These are phyloP conservation scores for Dendroctonus ponderosae DNA, from an alignment of 1,140 invertebrate genomes.

Conservation along the genomic window DNA sequence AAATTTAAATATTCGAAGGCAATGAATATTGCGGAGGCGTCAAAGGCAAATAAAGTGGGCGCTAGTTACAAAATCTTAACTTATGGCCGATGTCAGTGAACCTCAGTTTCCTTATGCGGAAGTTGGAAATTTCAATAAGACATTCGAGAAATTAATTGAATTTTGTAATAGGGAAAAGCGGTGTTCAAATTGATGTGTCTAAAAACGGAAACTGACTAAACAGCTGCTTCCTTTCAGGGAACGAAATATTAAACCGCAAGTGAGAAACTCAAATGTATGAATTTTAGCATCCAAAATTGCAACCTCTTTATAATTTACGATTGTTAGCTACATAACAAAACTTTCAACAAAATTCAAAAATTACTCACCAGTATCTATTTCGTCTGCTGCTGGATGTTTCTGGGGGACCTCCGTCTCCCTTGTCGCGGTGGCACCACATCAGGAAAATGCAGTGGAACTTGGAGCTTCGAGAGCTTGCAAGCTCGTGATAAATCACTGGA, in stretches of 20 bases:
- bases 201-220: not conserved
- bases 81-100: slow-evolving; percentile 37
- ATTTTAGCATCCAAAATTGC: no score
- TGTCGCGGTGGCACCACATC: slow-evolving; percentile 42
- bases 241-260: not conserved
- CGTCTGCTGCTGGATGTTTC: slow-evolving; percentile 50
- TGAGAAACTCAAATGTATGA: no score
- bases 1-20: slow-evolving; percentile 25
- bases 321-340: no score
- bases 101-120: slow-evolving; percentile 25
- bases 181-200: no score
- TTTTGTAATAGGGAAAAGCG: no score
- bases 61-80: slow-evolving; percentile 40
- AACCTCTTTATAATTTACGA: no score
- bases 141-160: no score
- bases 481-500: no score
- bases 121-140: slow-evolving; percentile 23
- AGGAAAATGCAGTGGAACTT: no score
- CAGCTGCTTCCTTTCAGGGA: not conserved
- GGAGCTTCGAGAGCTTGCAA: no score
- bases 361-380: slow-evolving; percentile 49
- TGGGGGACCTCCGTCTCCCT: slow-evolving; percentile 48
- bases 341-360: no score
- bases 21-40: slow-evolving; percentile 21
- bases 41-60: slow-evolving; percentile 34